phyloP scores from a whole-genome alignment of 2,888 invertebrate species.

The Fabriciana adippe region DNA sequence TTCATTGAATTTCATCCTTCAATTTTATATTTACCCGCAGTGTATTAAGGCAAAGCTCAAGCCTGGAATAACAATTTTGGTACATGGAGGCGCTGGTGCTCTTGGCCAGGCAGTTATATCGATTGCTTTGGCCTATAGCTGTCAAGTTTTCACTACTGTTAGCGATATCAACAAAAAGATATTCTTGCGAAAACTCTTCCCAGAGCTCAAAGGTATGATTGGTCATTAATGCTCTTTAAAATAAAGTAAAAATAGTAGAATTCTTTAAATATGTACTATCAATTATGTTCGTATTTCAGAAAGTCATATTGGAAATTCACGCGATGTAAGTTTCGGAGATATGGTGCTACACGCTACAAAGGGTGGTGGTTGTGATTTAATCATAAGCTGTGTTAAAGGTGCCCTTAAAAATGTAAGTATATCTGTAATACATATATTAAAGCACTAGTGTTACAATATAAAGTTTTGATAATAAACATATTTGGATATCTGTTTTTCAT shows the following conservation, averaged over 20 bases:
- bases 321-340: constrained; percentile 55
- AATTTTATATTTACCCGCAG: constrained; percentile 39
- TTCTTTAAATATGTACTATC: neutral
- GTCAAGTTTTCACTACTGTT: constrained; percentile 61
- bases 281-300: constrained; percentile 46
- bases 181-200: constrained; percentile 59
- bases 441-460: too few species aligned
- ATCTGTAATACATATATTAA: too few species aligned
- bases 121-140: constrained; percentile 53
- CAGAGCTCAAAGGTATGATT: constrained; percentile 52
- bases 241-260: neutral
- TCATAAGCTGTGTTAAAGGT: constrained; percentile 53
- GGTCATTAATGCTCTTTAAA: neutral
- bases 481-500: too few species aligned
- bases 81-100: constrained; percentile 63
- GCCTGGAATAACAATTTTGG: constrained; percentile 44
- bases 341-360: constrained; percentile 53
- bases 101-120: constrained; percentile 62
- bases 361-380: constrained; percentile 53
- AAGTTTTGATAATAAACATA: too few species aligned
- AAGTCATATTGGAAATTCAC: constrained; percentile 58
- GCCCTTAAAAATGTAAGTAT: constrained; percentile 56
- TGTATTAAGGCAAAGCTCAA: constrained; percentile 41
- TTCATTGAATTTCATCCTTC: neutral
- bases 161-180: constrained; percentile 58